A percentile compares a stretch with the other conserved stretches of the same genome.
phyloP scores from a whole-genome alignment of 2,888 invertebrate genomes.

The Ormyrus labotus region DNA sequence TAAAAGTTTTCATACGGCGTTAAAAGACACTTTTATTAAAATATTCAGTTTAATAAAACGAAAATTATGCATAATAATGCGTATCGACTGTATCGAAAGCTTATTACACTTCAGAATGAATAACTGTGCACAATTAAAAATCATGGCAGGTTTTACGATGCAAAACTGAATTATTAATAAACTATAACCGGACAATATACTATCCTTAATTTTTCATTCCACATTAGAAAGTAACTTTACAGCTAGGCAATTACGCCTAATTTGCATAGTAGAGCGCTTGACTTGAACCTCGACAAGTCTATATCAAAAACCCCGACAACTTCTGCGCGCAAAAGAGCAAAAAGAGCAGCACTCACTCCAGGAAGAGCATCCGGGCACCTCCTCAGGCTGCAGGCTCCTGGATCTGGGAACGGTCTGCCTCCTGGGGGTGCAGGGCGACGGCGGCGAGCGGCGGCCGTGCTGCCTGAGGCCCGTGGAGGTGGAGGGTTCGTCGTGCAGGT shows the following conservation, averaged over 20 bases:
- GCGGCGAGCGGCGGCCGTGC: slow-evolving; percentile 59
- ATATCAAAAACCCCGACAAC: too few species aligned
- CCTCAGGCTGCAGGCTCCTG: slow-evolving; percentile 78
- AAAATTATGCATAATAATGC: background rate
- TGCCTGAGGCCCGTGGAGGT: slow-evolving; percentile 41
- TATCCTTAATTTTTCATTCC: too few species aligned
- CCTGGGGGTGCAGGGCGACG: slow-evolving; percentile 77
- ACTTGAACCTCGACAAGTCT: background rate
- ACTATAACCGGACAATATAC: too few species aligned
- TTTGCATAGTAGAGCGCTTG: background rate
- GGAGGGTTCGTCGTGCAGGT: slow-evolving; percentile 61
- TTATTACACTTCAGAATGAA: too few species aligned
- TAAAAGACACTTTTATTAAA: background rate
- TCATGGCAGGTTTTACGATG: too few species aligned
- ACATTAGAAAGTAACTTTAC: too few species aligned
- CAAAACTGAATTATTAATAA: too few species aligned
- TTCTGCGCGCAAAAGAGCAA: too few species aligned
- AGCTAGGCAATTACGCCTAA: background rate
- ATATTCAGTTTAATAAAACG: background rate
- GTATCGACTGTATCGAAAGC: too few species aligned
- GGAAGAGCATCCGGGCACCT: slow-evolving; percentile 74
- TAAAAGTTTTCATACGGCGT: background rate
- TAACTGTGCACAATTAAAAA: too few species aligned
- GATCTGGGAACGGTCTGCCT: slow-evolving; percentile 76
- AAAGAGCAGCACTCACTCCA: slow-evolving; percentile 65